These are phyloP conservation scores for Apteryx owenii DNA, from an alignment of 2,113 vertebrate species.

Conservation along the genomic window DNA sequence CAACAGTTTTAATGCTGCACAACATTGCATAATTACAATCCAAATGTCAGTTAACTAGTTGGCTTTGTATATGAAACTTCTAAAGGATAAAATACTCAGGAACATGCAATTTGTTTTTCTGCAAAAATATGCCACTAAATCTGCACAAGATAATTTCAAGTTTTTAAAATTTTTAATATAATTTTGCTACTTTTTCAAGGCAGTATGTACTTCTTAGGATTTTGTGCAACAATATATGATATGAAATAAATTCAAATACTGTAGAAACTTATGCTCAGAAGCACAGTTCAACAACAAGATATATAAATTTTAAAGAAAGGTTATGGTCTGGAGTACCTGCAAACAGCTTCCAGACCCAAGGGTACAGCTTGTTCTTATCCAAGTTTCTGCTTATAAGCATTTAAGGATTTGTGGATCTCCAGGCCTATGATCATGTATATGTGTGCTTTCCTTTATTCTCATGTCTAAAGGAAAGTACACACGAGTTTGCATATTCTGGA, in stretches of 20 bases:
- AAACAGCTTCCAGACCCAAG: background rate
- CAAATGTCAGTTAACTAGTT: background rate
- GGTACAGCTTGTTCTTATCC: background rate
- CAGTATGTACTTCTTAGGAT: background rate
- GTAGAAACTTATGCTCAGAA: background rate
- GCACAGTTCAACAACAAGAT: background rate
- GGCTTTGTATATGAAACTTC: background rate
- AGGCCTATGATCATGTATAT: fast-evolving
- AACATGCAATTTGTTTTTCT: background rate
- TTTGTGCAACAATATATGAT: background rate
- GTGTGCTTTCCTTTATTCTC: background rate
- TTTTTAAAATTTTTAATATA: background rate
- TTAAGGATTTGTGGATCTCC: background rate
- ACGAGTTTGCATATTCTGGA: fast-evolving
- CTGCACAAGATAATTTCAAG: background rate
- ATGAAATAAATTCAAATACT: background rate
- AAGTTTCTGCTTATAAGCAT: background rate
- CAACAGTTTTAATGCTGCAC: background rate
- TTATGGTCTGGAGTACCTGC: background rate
- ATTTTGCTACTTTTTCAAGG: background rate
- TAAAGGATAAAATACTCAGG: background rate
- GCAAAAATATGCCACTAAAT: background rate
- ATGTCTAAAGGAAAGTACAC: background rate
- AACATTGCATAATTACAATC: background rate
- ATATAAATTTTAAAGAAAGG: background rate